Percentiles rank a stretch among this genome's conserved stretches.
phyloP scores from a whole-genome alignment of 2,888 invertebrate genomes.

The Parapristionchus giblindavisi region DNA sequence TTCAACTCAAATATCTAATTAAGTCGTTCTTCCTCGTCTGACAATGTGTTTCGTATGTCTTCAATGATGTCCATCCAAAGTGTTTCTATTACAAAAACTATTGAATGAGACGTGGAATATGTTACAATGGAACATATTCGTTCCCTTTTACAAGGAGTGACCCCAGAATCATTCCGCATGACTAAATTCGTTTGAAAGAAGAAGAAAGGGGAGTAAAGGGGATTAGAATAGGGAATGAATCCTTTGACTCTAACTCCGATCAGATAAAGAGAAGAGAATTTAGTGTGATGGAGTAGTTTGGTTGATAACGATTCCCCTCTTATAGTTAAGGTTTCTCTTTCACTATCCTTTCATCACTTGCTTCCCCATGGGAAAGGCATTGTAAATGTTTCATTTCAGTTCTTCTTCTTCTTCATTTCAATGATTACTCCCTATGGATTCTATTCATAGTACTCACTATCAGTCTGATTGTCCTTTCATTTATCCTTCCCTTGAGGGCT shows the following conservation, averaged over 20 bases:
- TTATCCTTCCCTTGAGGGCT: slow-evolving; percentile 6
- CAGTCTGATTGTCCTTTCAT: slow-evolving; percentile 18
- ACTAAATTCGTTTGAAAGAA: no score
- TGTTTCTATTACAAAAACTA: no score
- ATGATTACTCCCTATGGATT: neutral
- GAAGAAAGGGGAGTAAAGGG: no score
- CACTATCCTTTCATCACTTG: slow-evolving; percentile 11
- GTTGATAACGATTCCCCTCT: slow-evolving; percentile 27
- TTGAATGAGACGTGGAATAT: no score
- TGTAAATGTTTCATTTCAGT: slow-evolving; percentile 30
- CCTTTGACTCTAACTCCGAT: neutral
- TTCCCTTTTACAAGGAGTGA: no score
- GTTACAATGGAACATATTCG: no score
- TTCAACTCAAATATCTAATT: no score
- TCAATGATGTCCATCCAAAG: no score
- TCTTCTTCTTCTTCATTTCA: slow-evolving; percentile 5
- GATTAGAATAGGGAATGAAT: no score
- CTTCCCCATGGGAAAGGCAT: slow-evolving; percentile 7
- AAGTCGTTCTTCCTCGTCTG: no score
- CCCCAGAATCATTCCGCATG: no score
- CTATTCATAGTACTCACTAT: slow-evolving; percentile 22
- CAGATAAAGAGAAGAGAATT: slow-evolving; percentile 2
- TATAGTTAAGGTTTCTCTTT: slow-evolving; percentile 15
- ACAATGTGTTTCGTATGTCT: no score
- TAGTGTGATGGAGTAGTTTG: slow-evolving; percentile 30